A percentile compares a stretch with the other conserved stretches of the same genome.
These are phyloP conservation scores for Myiagra hebetior DNA, from an alignment of 2,113 vertebrate genomes.

Conservation along the genomic window DNA sequence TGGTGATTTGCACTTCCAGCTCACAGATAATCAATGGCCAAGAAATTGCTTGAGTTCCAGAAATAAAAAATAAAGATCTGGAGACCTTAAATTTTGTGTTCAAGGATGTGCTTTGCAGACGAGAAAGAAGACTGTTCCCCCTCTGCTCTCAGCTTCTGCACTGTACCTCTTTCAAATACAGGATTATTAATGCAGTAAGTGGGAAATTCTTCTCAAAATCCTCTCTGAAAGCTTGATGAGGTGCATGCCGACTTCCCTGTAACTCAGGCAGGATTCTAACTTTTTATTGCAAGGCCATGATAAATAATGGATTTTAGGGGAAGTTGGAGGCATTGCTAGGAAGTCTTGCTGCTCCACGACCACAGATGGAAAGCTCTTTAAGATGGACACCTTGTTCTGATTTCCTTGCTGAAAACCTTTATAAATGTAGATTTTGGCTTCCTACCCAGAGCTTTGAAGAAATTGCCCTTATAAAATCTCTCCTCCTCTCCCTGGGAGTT, in stretches of 20 bases:
- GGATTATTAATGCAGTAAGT: slow-evolving; percentile 17
- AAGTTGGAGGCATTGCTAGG: background rate
- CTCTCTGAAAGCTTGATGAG: slow-evolving; percentile 48
- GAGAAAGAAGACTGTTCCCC: background rate
- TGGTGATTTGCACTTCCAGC: background rate
- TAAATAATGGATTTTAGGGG: slow-evolving; percentile 15
- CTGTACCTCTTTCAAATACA: background rate
- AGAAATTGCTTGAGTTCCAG: background rate
- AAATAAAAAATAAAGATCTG: background rate
- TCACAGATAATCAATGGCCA: background rate
- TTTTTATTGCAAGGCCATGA: slow-evolving; percentile 15
- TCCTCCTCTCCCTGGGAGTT: background rate
- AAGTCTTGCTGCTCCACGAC: background rate
- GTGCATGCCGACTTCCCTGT: background rate
- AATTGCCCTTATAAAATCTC: slow-evolving; percentile 44
- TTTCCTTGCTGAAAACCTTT: slow-evolving; percentile 52
- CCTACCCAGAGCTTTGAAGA: slow-evolving; percentile 35
- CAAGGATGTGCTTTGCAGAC: background rate
- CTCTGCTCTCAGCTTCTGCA: background rate
- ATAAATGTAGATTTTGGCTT: slow-evolving; percentile 54
- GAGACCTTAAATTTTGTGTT: background rate
- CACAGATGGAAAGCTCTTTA: slow-evolving; percentile 39
- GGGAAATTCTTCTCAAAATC: slow-evolving; percentile 48
- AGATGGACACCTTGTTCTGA: slow-evolving; percentile 41
- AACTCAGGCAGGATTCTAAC: slow-evolving; percentile 10